Percentiles rank a stretch among this genome's conserved stretches.
These are phyloP conservation scores for Laticauda colubrina DNA, from an alignment of 2,113 vertebrate species.

Conservation along the genomic window DNA sequence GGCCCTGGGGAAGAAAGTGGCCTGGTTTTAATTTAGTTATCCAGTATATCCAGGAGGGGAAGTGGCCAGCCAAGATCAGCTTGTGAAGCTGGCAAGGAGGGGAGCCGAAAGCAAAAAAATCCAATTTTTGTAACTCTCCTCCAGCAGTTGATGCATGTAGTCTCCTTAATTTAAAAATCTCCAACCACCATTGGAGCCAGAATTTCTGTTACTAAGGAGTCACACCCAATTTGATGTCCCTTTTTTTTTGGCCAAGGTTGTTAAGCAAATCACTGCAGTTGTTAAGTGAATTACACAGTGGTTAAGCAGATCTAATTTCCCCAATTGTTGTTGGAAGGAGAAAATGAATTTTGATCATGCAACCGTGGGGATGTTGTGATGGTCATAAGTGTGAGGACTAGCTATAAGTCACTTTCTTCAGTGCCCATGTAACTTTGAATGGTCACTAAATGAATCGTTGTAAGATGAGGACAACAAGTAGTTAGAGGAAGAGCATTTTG, in stretches of 20 bases:
- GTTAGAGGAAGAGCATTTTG: not conserved
- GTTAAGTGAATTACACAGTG: not conserved
- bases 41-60: not conserved
- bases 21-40: not conserved
- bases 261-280: not conserved
- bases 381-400: too few species aligned
- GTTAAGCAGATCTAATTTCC: not conserved
- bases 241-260: not conserved
- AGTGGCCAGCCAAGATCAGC: not conserved
- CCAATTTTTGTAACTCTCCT: not conserved
- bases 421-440: too few species aligned
- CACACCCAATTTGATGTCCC: not conserved
- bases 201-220: not conserved
- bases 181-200: not conserved
- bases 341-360: too few species aligned
- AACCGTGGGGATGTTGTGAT: too few species aligned
- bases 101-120: not conserved
- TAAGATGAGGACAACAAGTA: too few species aligned
- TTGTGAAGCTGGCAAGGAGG: not conserved
- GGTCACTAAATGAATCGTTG: too few species aligned
- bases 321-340: too few species aligned
- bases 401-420: too few species aligned
- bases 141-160: not conserved
- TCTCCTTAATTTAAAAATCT: not conserved
- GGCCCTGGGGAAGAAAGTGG: not conserved